These are phyloP conservation scores for Phocides pigmalion DNA, from an alignment of 1,140 invertebrate species.

Conservation along the genomic window DNA sequence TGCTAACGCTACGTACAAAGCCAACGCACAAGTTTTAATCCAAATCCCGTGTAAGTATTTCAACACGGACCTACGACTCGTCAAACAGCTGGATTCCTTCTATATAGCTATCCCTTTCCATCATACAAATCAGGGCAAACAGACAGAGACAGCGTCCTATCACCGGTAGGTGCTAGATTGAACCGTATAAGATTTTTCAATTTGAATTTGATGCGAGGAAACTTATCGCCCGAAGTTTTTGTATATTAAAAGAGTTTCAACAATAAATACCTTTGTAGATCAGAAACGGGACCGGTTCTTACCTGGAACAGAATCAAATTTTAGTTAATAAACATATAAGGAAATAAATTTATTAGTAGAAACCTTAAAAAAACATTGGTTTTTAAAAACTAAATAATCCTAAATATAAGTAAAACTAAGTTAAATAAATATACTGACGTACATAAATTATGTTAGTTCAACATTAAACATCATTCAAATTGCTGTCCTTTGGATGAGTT, in stretches of 20 bases:
- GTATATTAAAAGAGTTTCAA: conserved; percentile 39
- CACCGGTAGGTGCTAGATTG: conserved; percentile 44
- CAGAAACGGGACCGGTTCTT: conserved; percentile 33
- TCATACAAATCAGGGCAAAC: conserved; percentile 35
- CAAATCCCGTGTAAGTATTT: conserved; percentile 76
- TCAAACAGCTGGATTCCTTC: conserved; percentile 54
- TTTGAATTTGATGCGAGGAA: conserved; percentile 51
- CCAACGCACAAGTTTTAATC: conserved; percentile 68
- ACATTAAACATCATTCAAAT: too few relatives aligned
- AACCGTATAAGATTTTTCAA: conserved; percentile 54
- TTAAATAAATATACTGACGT: too few relatives aligned
- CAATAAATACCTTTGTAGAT: conserved; percentile 43
- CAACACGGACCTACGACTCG: conserved; percentile 64
- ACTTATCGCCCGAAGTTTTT: conserved; percentile 44
- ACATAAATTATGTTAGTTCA: too few relatives aligned
- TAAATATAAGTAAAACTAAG: too few relatives aligned
- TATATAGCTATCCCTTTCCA: conserved; percentile 48
- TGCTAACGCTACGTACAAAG: conserved; percentile 54
- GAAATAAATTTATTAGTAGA: too few relatives aligned
- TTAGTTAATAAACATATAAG: conserved; percentile 22
- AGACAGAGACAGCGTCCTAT: conserved; percentile 41
- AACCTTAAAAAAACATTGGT: too few relatives aligned
- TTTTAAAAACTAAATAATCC: too few relatives aligned
- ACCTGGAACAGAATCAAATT: conserved; percentile 43
- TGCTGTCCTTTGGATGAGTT: too few relatives aligned